Base-by-base conservation (phyloP, 2,888 invertebrate species). In the Eustalomyia histrio region DNA sequence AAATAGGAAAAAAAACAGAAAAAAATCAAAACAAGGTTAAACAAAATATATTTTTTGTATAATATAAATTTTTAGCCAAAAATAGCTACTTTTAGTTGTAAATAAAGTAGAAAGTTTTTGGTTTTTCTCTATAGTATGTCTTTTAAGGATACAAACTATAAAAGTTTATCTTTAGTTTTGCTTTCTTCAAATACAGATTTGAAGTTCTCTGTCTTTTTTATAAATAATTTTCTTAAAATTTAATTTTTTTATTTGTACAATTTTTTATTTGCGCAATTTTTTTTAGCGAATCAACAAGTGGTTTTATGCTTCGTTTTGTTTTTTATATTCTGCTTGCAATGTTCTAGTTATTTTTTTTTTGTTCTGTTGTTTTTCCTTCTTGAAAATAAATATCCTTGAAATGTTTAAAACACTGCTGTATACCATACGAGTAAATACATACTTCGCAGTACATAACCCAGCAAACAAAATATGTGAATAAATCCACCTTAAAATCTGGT, bases 201-300 rank as follows among this genome's bases (percentile, higher is more conserved):
- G 58, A 71, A 76, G 64, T 76, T 76, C 65, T 35, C 17, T 17
- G 63, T 57, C 60, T 24, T 10, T 64, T 63, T n/a, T 17, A 21
- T 5, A n/a, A 18, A 33, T 72, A 58, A 2, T 35, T 50, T 33
- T 53, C 14, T 47, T 47, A 47, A 39, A 29, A 47, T 47, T 47
- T 47, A n/a, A n/a, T n/a, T n/a, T n/a, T n/a, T 35, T 52, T 35
- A 17, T 17, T 14, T 6, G 57, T n/a, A 29, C 4, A 21, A 35
- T 35, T 35, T 35, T 39, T 39, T 39, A 69, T 53, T 67, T 71
- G 39, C n/a, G n/a, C n/a, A n/a, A n/a, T n/a, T 55, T 6, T 29
- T 29, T 69, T 64, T 18, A 58, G 55, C 61, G 39, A 67, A 80
- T 65, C 80, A 80, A 80, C 80, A 80, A 76, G 80, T 80, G 76